These are phyloP conservation scores for Drosophila fuyamai DNA, from an alignment of 1,140 invertebrate species.

Conservation along the genomic window DNA sequence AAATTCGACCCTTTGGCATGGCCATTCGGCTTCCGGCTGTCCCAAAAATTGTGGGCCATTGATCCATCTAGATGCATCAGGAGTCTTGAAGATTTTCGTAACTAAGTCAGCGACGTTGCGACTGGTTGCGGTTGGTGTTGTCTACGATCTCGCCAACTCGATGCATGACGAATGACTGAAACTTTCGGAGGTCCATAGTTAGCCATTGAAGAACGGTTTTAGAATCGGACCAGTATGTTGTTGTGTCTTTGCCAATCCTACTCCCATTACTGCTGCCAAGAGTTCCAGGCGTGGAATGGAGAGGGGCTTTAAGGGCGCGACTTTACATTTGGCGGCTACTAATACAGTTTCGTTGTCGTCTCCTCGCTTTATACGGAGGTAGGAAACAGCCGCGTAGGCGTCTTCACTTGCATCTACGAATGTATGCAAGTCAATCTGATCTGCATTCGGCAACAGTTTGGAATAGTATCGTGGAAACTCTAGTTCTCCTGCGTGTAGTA, in stretches of 20 bases:
- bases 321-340: too few species aligned
- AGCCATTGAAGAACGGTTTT: conserved; percentile 8
- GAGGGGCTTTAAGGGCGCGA: conserved; percentile 1
- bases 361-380: too few species aligned
- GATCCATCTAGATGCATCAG: neutral
- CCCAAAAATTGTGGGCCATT: too few species aligned
- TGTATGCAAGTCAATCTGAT: too few species aligned
- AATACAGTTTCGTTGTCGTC: too few species aligned
- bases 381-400: too few species aligned
- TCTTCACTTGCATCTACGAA: too few species aligned
- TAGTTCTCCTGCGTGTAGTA: too few species aligned
- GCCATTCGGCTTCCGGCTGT: too few species aligned
- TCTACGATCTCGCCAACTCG: conserved; percentile 1
- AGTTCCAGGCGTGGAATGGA: conserved; percentile 2
- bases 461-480: too few species aligned
- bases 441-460: too few species aligned
- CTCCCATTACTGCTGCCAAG: neutral
- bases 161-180: neutral
- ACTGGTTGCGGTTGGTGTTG: conserved; percentile 1
- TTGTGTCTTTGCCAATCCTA: neutral
- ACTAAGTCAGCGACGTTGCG: neutral
- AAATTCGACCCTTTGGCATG: too few species aligned
- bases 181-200: conserved; percentile 1
- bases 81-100: neutral
- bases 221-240: neutral